Conservation (phyloP, 53 echinoderm and acorn worm species). For the Actinopyga echinites region DNA sequence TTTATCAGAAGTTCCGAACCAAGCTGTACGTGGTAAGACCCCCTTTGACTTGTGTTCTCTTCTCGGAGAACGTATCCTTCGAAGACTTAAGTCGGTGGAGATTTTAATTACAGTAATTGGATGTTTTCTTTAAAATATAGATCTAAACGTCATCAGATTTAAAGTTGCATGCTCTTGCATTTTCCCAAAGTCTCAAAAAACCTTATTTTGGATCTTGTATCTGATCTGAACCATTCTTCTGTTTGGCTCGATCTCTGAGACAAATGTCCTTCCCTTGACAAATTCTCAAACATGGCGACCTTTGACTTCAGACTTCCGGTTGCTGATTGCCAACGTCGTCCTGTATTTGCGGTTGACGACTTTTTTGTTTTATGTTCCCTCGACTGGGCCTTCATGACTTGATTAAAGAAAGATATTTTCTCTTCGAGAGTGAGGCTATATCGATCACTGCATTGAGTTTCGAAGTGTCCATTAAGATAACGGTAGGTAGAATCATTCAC, state of each 20-base stretch:
- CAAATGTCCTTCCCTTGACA: not conserved
- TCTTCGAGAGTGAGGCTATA: slow-evolving; percentile 8
- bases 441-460: not conserved
- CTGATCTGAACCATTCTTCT: not conserved
- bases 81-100: too few relatives aligned
- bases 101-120: too few relatives aligned
- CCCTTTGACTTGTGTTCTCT: too few relatives aligned
- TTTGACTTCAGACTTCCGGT: slow-evolving; percentile 5
- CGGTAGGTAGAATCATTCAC: too few relatives aligned
- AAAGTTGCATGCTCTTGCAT: not conserved
- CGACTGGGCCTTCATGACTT: not conserved
- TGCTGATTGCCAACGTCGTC: not conserved
- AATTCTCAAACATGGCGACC: slow-evolving; percentile 9
- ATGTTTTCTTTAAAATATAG: too few relatives aligned
- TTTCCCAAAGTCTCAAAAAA: slow-evolving; percentile 23
- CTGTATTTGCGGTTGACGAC: not conserved
- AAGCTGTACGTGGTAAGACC: too few relatives aligned
- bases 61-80: too few relatives aligned
- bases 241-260: not conserved
- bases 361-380: not conserved
- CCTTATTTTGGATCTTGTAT: slow-evolving; percentile 22
- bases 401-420: slow-evolving; percentile 18
- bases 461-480: too few relatives aligned
- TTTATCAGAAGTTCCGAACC: too few relatives aligned
- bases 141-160: too few relatives aligned